Evolutionary conservation across 2,113 vertebrate genomes (phyloP).

Genomic region (Esox niger): DNA sequence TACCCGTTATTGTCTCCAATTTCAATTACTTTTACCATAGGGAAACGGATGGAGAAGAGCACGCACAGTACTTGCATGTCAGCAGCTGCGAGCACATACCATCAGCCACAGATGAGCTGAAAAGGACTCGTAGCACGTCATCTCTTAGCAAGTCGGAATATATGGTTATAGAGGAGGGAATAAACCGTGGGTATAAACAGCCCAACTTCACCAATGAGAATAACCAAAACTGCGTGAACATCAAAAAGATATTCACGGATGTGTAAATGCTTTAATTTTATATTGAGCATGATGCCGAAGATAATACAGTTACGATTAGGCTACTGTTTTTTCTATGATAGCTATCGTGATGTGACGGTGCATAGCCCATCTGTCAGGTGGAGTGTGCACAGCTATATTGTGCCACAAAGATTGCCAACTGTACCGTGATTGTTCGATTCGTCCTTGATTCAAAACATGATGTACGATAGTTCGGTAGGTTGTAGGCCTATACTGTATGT

Average conservation of each 20-base stretch:
- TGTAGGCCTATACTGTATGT: slow-evolving; percentile 35
- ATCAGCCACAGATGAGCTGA: slow-evolving; percentile 76
- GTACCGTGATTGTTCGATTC: slow-evolving; percentile 63
- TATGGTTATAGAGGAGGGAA: slow-evolving; percentile 90
- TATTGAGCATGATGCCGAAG: slow-evolving; percentile 31
- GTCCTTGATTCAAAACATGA: slow-evolving; percentile 24
- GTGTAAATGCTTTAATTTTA: slow-evolving; percentile 73
- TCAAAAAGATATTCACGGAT: slow-evolving; percentile 96
- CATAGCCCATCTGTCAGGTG: slow-evolving; percentile 51
- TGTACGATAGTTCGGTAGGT: slow-evolving; percentile 28
- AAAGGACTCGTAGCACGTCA: slow-evolving; percentile 85
- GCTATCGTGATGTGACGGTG: slow-evolving; percentile 45
- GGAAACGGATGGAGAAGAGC: slow-evolving; percentile 95
- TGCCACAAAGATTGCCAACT: slow-evolving; percentile 64
- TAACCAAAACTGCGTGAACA: slow-evolving; percentile 91
- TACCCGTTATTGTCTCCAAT: slow-evolving; percentile 97
- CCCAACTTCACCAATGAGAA: slow-evolving; percentile 85
- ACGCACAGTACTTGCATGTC: slow-evolving; percentile 84
- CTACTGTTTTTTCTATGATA: slow-evolving; percentile 49
- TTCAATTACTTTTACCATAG: slow-evolving; percentile 99
- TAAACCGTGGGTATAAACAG: slow-evolving; percentile 86
- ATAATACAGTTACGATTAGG: slow-evolving; percentile 6
- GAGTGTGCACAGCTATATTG: slow-evolving; percentile 35
- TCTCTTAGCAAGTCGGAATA: slow-evolving; percentile 93
- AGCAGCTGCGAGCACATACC: slow-evolving; percentile 89